A percentile compares a stretch with the other conserved stretches of the same genome.
phyloP scores from a whole-genome alignment of 2,113 vertebrate genomes.

The Tupaia tana region DNA sequence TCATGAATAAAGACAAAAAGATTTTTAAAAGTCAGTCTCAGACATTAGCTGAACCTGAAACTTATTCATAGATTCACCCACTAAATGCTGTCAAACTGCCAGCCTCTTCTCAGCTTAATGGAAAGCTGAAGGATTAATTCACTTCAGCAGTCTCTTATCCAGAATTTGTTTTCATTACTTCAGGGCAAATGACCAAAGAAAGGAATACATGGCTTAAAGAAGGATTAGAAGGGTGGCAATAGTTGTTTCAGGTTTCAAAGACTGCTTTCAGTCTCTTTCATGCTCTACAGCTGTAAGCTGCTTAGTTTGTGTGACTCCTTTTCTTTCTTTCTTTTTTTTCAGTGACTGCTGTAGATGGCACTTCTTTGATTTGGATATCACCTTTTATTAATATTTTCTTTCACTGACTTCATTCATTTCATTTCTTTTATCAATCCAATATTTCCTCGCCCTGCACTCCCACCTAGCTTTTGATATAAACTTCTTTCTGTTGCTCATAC shows the following conservation, averaged over 20 bases:
- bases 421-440: background rate
- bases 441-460: background rate
- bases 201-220: background rate
- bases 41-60: slow-evolving; percentile 27
- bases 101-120: background rate
- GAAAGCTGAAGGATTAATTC: slow-evolving; percentile 15
- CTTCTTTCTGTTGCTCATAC: background rate
- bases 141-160: background rate
- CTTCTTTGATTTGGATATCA: slow-evolving; percentile 33
- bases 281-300: slow-evolving; percentile 29
- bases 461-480: background rate
- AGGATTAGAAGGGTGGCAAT: background rate
- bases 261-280: background rate
- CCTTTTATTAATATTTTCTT: slow-evolving; percentile 17
- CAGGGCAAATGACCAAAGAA: slow-evolving; percentile 36
- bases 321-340: background rate
- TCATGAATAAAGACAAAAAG: too few relatives aligned
- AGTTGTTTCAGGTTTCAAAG: slow-evolving; percentile 50
- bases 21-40: background rate
- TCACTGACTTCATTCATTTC: background rate
- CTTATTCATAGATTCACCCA: background rate
- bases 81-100: background rate
- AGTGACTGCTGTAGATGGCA: background rate
- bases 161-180: slow-evolving; percentile 60
- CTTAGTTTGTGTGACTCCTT: slow-evolving; percentile 17